These are phyloP conservation scores for Mionectes olivaceus DNA, from an alignment of 2,797 vertebrate genomes.

Conservation along the genomic window DNA sequence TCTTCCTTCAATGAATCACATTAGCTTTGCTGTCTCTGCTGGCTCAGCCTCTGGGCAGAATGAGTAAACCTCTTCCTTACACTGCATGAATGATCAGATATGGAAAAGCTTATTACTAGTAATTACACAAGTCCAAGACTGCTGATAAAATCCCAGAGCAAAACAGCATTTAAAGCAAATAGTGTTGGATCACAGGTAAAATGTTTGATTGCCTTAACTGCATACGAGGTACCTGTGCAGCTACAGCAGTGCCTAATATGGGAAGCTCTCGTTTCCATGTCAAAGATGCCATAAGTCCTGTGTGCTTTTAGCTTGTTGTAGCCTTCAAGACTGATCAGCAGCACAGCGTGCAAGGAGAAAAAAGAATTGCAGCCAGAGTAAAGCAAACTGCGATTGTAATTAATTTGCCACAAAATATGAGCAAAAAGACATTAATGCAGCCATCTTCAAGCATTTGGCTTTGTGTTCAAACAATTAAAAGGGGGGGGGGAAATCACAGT, in stretches of 20 bases:
- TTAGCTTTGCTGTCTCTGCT: slow-evolving; percentile 77
- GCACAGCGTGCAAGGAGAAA: slow-evolving; percentile 12
- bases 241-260: background rate
- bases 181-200: background rate
- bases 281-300: slow-evolving; percentile 65
- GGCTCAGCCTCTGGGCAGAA: slow-evolving; percentile 86
- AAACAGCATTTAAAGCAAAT: background rate
- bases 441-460: slow-evolving; percentile 47
- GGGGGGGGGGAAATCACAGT: background rate
- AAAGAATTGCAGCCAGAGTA: slow-evolving; percentile 43
- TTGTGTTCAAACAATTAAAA: slow-evolving; percentile 7
- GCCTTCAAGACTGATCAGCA: slow-evolving; percentile 54
- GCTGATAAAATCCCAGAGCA: slow-evolving; percentile 39
- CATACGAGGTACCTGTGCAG: slow-evolving; percentile 27
- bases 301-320: slow-evolving; percentile 43
- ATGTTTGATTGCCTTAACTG: slow-evolving; percentile 10
- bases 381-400: slow-evolving; percentile 42
- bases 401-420: slow-evolving; percentile 48
- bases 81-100: slow-evolving; percentile 78
- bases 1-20: slow-evolving; percentile 86
- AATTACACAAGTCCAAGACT: slow-evolving; percentile 68
- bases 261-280: slow-evolving; percentile 4
- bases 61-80: slow-evolving; percentile 76
- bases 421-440: slow-evolving; percentile 41
- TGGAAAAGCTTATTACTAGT: slow-evolving; percentile 68